phyloP scores from a whole-genome alignment of 2,888 invertebrate genomes.

The Hydrotaea diabolus region DNA sequence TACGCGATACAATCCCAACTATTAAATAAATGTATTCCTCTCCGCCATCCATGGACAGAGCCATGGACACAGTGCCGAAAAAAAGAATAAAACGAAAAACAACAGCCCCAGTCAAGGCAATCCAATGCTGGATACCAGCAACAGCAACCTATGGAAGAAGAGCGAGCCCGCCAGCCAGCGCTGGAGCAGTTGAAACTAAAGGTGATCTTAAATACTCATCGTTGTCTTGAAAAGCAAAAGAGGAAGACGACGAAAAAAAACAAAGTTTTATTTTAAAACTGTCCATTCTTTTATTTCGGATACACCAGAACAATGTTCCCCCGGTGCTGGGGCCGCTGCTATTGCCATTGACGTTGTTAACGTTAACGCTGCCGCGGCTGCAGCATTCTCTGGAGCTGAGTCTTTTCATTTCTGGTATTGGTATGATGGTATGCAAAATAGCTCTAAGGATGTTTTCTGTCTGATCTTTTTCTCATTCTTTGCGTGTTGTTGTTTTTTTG shows the following conservation, averaged over 20 bases:
- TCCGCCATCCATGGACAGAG: not conserved
- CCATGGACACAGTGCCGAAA: slow-evolving; percentile 27
- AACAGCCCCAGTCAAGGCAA: not conserved
- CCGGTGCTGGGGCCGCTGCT: slow-evolving; percentile 56
- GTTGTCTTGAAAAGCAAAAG: slow-evolving; percentile 55
- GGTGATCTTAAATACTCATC: slow-evolving; percentile 67
- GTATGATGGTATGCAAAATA: slow-evolving; percentile 69
- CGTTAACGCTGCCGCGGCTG: slow-evolving; percentile 22
- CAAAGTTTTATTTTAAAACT: slow-evolving; percentile 61
- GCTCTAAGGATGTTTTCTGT: slow-evolving; percentile 63
- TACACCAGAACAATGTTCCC: slow-evolving; percentile 59
- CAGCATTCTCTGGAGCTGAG: not conserved
- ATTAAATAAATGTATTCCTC: slow-evolving; percentile 61
- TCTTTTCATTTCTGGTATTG: slow-evolving; percentile 42
- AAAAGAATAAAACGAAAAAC: not conserved
- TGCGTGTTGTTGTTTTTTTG: too few species aligned
- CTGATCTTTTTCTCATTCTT: slow-evolving; percentile 55
- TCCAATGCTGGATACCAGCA: slow-evolving; percentile 15
- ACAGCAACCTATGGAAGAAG: not conserved
- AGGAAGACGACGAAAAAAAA: not conserved
- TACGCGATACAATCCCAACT: slow-evolving; percentile 65
- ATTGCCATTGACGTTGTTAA: slow-evolving; percentile 21
- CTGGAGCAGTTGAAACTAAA: slow-evolving; percentile 41
- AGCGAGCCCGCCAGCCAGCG: not conserved
- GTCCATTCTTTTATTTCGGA: slow-evolving; percentile 65